Evolutionary conservation across 64 coral and sea anemone species (phyloP), one percentile per base, ranked within the genome.

Genomic region (Orbicella faveolata): DNA sequence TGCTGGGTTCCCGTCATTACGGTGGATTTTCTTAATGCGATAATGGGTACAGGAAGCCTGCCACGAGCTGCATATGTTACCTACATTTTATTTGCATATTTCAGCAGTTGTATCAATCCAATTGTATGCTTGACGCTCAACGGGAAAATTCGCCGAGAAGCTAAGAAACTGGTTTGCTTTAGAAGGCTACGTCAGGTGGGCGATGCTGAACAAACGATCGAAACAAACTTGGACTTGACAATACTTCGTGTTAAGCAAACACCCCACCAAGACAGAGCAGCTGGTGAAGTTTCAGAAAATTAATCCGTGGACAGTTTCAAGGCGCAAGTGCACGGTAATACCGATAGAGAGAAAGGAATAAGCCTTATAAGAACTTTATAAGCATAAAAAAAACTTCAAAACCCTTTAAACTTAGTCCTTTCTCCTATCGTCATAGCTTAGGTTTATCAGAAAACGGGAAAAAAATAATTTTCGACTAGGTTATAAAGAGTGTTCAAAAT

Each of bases 1-100:
- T 79, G 87, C 36, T 89, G 87, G 87, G 25, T 67, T 55, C 87
- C 87, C 11, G 53, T 77, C 16, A 79, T 78, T 14, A 68, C 77
- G 8, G 75, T 89, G 63, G 87, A 89, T 75, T 77, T 78, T 36
- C 57, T 89, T 1, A 79, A 89, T 54, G 59, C 84, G 41, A 17
- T 87, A 25, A 23, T 86, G 30, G 61, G 37, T 17, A 70, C 37
- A 83, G 61, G 59, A 11, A 65, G 61, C 63, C 25, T 86, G 9
- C 65, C 64, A 23, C 83, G 83, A 33, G 59, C 14, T 17, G 65
- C 83, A 44, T 86, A 86, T 61, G 65, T 86, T 12, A 52, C 83
- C 19, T 86, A 86, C 64, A 72, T 48, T 20, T 70, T 39, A n/a
- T 44, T 86, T 37, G 64, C 23, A 20, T 88, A 53, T 75, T 18